Percentiles rank a stretch among this genome's conserved stretches.
phyloP scores from a whole-genome alignment of 2,113 vertebrate species.

The Odontophorus gujanensis region DNA sequence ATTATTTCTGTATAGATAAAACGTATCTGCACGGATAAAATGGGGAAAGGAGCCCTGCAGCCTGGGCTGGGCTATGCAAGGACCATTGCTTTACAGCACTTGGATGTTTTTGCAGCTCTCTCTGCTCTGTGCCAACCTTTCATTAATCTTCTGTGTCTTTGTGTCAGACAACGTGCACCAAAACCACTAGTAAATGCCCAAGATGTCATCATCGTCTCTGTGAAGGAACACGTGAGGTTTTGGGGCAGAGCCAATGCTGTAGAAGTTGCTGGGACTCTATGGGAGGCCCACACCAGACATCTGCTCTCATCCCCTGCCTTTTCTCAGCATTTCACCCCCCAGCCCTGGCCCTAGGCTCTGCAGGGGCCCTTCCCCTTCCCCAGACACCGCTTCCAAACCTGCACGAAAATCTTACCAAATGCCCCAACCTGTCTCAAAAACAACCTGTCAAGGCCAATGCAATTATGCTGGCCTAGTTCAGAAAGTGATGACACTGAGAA shows the following conservation, averaged over 20 bases:
- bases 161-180: not conserved
- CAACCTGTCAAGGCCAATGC: not conserved
- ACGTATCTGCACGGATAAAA: fast-evolving
- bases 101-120: not conserved
- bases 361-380: not conserved
- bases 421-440: not conserved
- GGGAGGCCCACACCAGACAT: not conserved
- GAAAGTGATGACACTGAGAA: not conserved
- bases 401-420: not conserved
- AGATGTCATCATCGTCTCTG: not conserved
- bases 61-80: not conserved
- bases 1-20: not conserved
- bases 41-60: not conserved
- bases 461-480: not conserved
- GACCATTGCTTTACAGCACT: not conserved
- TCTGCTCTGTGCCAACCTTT: not conserved
- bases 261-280: not conserved
- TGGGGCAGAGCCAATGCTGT: not conserved
- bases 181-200: not conserved
- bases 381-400: not conserved
- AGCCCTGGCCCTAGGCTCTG: not conserved
- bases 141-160: not conserved
- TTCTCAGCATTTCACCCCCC: not conserved
- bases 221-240: not conserved
- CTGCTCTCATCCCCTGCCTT: not conserved